These are phyloP conservation scores for Crypturellus undulatus DNA, from an alignment of 2,113 vertebrate species.

Conservation along the genomic window DNA sequence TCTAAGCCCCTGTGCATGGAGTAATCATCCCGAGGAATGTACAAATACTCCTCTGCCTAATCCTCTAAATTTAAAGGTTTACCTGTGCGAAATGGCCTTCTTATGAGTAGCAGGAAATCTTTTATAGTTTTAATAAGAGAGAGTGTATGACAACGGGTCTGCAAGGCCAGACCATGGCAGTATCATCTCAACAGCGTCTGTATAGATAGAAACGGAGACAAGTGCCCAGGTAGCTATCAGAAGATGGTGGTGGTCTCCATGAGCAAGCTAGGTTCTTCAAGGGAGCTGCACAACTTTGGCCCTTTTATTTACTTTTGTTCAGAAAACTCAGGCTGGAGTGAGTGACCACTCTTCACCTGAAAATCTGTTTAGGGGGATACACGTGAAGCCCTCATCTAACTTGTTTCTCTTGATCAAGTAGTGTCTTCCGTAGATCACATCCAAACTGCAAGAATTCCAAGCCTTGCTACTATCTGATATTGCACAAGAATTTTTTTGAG, in stretches of 20 bases:
- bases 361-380: background rate
- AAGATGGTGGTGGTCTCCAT: background rate
- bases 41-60: background rate
- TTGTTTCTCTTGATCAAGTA: background rate
- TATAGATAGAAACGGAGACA: background rate
- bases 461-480: rapidly evolving
- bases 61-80: background rate
- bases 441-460: background rate
- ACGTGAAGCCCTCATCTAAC: background rate
- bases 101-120: background rate
- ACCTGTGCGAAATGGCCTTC: background rate
- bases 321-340: background rate
- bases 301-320: background rate
- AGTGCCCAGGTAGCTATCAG: background rate
- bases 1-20: background rate
- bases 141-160: background rate
- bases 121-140: background rate
- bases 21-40: background rate
- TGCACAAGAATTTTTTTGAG: background rate
- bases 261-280: background rate
- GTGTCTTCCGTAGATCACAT: background rate
- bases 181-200: background rate
- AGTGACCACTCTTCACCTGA: background rate
- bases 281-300: background rate
- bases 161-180: background rate